Evolutionary conservation across 92 coral and sea anemone genomes (phyloP).

Genomic region (Pocillopora meandrina): DNA sequence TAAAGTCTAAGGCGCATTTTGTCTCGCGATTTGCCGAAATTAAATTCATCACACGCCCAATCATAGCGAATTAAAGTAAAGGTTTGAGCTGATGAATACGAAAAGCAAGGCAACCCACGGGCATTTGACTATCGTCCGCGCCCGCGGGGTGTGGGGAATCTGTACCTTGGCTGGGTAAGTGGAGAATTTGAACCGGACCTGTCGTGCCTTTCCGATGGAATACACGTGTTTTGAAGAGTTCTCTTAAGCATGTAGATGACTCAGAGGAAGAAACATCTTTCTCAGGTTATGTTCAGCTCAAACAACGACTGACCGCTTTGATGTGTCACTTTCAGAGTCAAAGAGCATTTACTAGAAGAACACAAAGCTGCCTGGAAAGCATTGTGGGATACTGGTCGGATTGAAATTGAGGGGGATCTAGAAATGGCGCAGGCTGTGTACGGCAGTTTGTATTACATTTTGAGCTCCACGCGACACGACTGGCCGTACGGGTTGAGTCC

Average conservation of each 20-base stretch:
- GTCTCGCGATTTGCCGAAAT: too few species aligned
- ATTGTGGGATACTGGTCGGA: slow-evolving; percentile 68
- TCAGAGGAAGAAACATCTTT: not conserved
- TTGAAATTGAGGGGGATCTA: slow-evolving; percentile 79
- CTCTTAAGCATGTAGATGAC: too few species aligned
- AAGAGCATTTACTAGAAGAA: slow-evolving; percentile 48
- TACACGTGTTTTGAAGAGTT: not conserved
- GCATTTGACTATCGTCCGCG: too few species aligned
- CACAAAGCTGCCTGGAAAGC: slow-evolving; percentile 82
- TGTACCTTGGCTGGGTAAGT: too few species aligned
- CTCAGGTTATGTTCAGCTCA: not conserved
- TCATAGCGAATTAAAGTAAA: too few species aligned
- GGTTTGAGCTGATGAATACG: too few species aligned
- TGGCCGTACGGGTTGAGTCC: slow-evolving; percentile 90
- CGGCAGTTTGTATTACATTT: slow-evolving; percentile 78
- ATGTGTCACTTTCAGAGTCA: slow-evolving; percentile 34
- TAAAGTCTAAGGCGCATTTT: too few species aligned
- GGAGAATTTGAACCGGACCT: too few species aligned
- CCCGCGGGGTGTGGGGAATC: too few species aligned
- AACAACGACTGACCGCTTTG: not conserved
- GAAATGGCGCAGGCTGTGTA: slow-evolving; percentile 78
- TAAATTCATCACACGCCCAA: too few species aligned
- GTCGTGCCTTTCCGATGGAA: not conserved
- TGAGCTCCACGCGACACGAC: slow-evolving; percentile 82
- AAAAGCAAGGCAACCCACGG: too few species aligned